These are phyloP conservation scores for Tragelaphus strepsiceros DNA, from an alignment of 2,113 vertebrate species.

Conservation along the genomic window DNA sequence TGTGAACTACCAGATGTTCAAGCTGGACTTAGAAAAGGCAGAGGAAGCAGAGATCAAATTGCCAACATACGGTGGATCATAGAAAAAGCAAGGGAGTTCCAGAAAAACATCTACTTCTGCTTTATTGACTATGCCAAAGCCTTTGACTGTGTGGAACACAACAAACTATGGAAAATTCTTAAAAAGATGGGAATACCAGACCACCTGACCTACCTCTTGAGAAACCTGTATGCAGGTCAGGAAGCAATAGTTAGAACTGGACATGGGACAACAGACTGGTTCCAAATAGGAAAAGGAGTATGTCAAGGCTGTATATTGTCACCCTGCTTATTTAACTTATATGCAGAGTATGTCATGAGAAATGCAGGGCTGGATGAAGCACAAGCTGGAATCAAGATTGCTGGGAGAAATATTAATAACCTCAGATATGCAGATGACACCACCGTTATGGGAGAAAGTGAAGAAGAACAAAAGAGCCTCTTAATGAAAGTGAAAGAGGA, in stretches of 20 bases:
- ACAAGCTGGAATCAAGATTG: too few species aligned
- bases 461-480: too few species aligned
- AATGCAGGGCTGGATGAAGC: too few species aligned
- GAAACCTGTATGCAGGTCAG: background rate
- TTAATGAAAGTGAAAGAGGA: too few species aligned
- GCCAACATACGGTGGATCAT: background rate
- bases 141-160: background rate
- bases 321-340: background rate
- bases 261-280: background rate
- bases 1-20: background rate
- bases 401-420: too few species aligned
- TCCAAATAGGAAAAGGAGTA: background rate
- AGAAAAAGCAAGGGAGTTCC: background rate
- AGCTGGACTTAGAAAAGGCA: background rate
- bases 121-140: background rate
- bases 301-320: background rate
- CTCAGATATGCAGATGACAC: too few species aligned
- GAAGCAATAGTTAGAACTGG: background rate
- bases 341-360: background rate
- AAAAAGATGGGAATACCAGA: background rate
- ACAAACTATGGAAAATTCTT: background rate
- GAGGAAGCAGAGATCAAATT: background rate
- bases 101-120: background rate
- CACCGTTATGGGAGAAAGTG: too few species aligned
- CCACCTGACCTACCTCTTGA: background rate